These are phyloP conservation scores for Montipora capricornis DNA, from an alignment of 64 coral and sea anemone genomes.

Conservation along the genomic window DNA sequence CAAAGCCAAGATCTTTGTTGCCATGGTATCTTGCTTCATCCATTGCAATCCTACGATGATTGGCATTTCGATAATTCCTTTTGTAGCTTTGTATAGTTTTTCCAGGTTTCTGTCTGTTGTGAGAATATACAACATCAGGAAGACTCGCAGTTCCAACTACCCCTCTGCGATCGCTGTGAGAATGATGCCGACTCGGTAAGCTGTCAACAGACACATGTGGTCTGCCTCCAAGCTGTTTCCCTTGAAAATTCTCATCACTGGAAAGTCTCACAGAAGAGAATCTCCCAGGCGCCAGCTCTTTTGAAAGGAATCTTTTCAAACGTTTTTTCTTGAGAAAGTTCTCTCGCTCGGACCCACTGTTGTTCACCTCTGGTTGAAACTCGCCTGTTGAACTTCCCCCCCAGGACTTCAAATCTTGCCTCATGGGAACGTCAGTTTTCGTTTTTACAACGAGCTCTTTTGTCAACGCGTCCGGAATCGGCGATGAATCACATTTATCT, in stretches of 20 bases:
- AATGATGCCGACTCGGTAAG: constrained; percentile 12
- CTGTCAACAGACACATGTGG: constrained; percentile 11
- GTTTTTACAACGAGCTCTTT: neutral
- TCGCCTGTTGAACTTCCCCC: neutral
- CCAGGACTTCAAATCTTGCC: neutral
- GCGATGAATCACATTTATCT: neutral
- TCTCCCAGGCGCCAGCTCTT: constrained; percentile 70
- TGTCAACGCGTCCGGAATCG: neutral
- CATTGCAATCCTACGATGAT: neutral
- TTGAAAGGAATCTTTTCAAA: constrained; percentile 63
- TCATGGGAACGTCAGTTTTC: neutral
- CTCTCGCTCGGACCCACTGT: neutral
- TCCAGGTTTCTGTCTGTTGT: neutral
- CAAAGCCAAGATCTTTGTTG: neutral
- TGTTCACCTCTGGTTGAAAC: neutral
- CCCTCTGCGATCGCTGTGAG: neutral
- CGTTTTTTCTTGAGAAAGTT: constrained; percentile 43
- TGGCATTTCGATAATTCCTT: neutral
- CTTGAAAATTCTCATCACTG: constrained; percentile 35
- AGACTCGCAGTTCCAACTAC: neutral
- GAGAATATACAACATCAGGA: constrained; percentile 20
- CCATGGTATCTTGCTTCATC: neutral
- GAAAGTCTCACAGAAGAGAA: constrained; percentile 86
- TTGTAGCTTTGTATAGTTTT: neutral
- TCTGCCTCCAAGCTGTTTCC: neutral